A percentile compares a stretch with the other conserved stretches of the same genome.
Conservation (phyloP, 2,797 vertebrate species). For the Thunnus albacares region DNA sequence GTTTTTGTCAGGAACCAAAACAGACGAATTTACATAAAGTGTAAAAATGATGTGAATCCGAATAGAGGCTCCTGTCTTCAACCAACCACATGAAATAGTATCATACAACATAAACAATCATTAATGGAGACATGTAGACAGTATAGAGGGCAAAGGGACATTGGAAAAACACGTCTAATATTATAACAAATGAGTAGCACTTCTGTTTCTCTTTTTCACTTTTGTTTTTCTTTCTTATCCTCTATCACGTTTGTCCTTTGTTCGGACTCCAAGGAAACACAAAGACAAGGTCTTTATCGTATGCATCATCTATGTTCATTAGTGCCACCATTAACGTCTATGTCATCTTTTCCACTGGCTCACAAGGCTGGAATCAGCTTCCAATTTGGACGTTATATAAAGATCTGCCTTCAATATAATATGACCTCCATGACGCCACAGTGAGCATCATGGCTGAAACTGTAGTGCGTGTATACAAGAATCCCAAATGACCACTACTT, state of each 20-base stretch:
- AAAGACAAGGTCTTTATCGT: slow-evolving; percentile 56
- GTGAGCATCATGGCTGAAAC: not conserved
- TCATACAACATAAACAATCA: slow-evolving; percentile 9
- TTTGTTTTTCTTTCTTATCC: slow-evolving; percentile 15
- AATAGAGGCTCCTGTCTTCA: not conserved
- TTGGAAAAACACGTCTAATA: slow-evolving; percentile 15
- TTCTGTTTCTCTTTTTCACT: slow-evolving; percentile 19
- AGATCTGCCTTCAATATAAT: slow-evolving; percentile 28
- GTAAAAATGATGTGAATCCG: slow-evolving; percentile 5
- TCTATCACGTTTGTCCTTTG: slow-evolving; percentile 55
- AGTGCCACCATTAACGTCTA: slow-evolving; percentile 63
- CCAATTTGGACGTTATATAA: slow-evolving; percentile 46
- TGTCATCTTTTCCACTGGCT: slow-evolving; percentile 56
- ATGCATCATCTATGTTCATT: slow-evolving; percentile 80
- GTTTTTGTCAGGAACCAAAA: slow-evolving; percentile 55
- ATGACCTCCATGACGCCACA: slow-evolving; percentile 23
- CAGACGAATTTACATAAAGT: slow-evolving; percentile 43
- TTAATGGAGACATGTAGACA: not conserved
- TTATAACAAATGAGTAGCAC: slow-evolving; percentile 38
- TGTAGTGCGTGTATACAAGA: not conserved
- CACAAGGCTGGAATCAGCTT: slow-evolving; percentile 40
- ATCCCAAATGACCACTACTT: slow-evolving; percentile 35
- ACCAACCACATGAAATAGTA: not conserved
- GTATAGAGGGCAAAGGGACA: slow-evolving; percentile 13
- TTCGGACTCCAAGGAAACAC: slow-evolving; percentile 41